A percentile compares a stretch with the other conserved stretches of the same genome.
Evolutionary conservation across 2,113 vertebrate species (phyloP).

Genomic region (Cranoglanis bouderius): DNA sequence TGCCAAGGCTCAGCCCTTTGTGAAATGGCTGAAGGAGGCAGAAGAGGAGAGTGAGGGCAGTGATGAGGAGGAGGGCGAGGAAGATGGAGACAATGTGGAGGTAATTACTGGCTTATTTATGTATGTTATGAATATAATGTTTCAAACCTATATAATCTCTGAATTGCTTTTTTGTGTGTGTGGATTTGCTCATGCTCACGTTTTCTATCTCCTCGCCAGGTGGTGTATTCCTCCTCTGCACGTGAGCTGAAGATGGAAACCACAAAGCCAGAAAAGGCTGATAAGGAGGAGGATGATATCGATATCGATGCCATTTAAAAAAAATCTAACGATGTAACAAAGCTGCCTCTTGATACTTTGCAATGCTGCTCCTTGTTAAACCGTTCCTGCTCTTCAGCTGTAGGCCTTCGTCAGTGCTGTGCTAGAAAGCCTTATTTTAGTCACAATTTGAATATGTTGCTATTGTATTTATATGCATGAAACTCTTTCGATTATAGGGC

Average conservation of each 20-base stretch:
- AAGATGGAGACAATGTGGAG: slow-evolving; percentile 88
- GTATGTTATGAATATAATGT: neutral
- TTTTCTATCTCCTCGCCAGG: slow-evolving; percentile 70
- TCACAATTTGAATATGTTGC: slow-evolving; percentile 50
- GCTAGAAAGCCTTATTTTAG: slow-evolving; percentile 49
- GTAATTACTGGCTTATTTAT: slow-evolving; percentile 63
- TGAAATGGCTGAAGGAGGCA: slow-evolving; percentile 98
- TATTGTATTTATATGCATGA: slow-evolving; percentile 57
- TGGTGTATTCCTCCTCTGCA: slow-evolving; percentile 93
- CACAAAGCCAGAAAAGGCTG: slow-evolving; percentile 81
- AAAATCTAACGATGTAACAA: slow-evolving; percentile 37
- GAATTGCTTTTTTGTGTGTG: neutral
- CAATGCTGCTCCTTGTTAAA: slow-evolving; percentile 43
- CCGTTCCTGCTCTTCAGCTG: slow-evolving; percentile 37
- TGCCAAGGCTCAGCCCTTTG: slow-evolving; percentile 93
- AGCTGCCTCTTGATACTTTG: slow-evolving; percentile 43
- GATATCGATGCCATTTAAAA: slow-evolving; percentile 98
- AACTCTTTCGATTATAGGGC: slow-evolving; percentile 45
- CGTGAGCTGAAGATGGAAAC: slow-evolving; percentile 95
- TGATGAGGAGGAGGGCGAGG: slow-evolving; percentile 84
- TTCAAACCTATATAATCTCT: neutral
- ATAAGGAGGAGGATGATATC: slow-evolving; percentile 90
- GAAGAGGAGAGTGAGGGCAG: slow-evolving; percentile 96
- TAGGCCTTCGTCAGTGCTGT: slow-evolving; percentile 41
- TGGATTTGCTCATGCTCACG: neutral